Evolutionary conservation across 2,888 invertebrate genomes (phyloP).

Genomic region (Atherix ibis): DNA sequence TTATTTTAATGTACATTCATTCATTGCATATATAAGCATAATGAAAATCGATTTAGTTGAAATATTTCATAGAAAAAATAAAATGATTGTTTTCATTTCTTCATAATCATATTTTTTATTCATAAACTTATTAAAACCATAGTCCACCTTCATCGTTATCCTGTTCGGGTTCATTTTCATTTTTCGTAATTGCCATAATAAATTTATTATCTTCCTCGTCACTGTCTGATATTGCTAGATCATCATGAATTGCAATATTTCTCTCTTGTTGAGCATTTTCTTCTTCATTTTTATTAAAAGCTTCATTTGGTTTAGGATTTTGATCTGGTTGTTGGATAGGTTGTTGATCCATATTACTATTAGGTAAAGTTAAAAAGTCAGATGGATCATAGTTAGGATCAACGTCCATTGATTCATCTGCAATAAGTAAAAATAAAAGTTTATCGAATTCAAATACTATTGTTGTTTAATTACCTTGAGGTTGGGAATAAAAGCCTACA

Average conservation of each 20-base stretch:
- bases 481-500: slow-evolving; percentile 44
- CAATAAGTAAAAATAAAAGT: slow-evolving; percentile 1
- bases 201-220: slow-evolving; percentile 38
- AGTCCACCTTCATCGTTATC: slow-evolving; percentile 13
- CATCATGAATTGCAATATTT: slow-evolving; percentile 49
- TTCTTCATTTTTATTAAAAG: no score
- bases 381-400: slow-evolving; percentile 78
- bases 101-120: no score
- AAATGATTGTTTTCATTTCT: no score
- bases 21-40: no score
- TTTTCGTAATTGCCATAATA: slow-evolving; percentile 11
- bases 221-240: slow-evolving; percentile 62
- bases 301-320: slow-evolving; percentile 1
- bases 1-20: no score
- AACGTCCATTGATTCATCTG: slow-evolving; percentile 56
- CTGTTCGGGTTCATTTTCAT: slow-evolving; percentile 9
- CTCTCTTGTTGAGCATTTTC: slow-evolving; percentile 12
- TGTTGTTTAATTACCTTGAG: slow-evolving; percentile 23
- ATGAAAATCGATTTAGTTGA: no score
- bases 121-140: slow-evolving; percentile 14
- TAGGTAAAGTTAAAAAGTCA: slow-evolving; percentile 52
- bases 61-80: no score
- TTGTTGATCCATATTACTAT: slow-evolving; percentile 2
- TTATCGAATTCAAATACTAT: slow-evolving; percentile 2
- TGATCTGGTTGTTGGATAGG: slow-evolving; percentile 11